Evolutionary conservation across 2,797 vertebrate genomes (phyloP).

Genomic region (Parauchenoglanis ngamensis): DNA sequence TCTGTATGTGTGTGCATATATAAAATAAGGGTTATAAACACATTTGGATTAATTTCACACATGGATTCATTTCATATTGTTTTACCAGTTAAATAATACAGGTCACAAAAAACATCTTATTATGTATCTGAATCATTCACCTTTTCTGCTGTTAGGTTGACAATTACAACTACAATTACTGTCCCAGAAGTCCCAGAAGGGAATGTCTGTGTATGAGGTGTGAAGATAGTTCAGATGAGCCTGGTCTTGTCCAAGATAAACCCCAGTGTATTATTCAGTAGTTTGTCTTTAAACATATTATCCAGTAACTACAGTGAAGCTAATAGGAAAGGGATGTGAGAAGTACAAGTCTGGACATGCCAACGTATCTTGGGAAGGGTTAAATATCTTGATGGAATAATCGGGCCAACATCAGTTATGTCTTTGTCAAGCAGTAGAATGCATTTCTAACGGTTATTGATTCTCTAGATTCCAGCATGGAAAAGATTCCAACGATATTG

Average conservation of each 20-base stretch:
- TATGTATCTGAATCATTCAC: background rate
- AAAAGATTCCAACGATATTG: background rate
- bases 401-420: background rate
- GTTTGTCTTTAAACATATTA: slow-evolving; percentile 14
- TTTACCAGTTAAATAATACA: background rate
- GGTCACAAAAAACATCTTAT: background rate
- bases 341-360: background rate
- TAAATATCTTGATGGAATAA: background rate
- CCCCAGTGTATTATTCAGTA: background rate
- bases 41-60: background rate
- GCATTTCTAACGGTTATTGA: background rate
- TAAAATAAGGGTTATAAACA: background rate
- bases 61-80: background rate
- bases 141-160: background rate
- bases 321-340: background rate
- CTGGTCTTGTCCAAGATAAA: background rate
- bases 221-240: background rate
- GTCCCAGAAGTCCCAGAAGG: background rate
- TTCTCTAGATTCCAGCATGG: slow-evolving; percentile 25
- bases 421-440: background rate
- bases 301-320: background rate
- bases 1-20: background rate
- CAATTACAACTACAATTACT: background rate
- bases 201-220: background rate
- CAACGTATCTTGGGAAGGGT: background rate